phyloP scores from a whole-genome alignment of 2,113 vertebrate species.

The Pteruthius melanotis region DNA sequence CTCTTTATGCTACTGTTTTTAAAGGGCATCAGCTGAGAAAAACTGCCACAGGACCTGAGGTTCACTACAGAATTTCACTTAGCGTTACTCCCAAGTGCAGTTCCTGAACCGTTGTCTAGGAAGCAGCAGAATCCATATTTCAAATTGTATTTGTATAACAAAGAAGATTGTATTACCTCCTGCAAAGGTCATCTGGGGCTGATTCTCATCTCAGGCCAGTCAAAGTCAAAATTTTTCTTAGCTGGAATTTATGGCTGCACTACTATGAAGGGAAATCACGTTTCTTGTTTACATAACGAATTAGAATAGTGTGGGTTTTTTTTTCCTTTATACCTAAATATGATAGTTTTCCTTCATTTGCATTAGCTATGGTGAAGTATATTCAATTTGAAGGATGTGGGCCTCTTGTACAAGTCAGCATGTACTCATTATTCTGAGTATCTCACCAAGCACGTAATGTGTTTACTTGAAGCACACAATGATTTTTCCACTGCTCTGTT shows the following conservation, averaged over 20 bases:
- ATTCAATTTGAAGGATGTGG: neutral
- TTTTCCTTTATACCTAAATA: neutral
- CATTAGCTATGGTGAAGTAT: neutral
- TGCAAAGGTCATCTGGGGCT: neutral
- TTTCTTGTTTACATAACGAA: neutral
- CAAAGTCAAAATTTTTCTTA: neutral
- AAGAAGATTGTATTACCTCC: neutral
- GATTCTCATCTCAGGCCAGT: neutral
- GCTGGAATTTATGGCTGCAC: neutral
- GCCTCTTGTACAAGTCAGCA: neutral
- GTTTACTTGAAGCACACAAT: neutral
- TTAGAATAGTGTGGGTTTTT: neutral
- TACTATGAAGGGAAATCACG: neutral
- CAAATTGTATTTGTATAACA: neutral
- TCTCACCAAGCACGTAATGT: neutral
- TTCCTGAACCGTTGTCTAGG: neutral
- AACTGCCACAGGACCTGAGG: neutral
- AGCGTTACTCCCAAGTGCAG: neutral
- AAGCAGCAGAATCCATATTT: neutral
- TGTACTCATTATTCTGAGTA: slow-evolving; percentile 1
- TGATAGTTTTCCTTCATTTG: neutral
- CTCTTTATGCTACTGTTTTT: neutral
- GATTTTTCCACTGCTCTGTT: neutral
- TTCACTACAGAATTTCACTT: neutral
- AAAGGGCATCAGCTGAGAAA: neutral